Base-by-base conservation (phyloP, 2,888 invertebrate genomes). In the Subacronicta megacephala region DNA sequence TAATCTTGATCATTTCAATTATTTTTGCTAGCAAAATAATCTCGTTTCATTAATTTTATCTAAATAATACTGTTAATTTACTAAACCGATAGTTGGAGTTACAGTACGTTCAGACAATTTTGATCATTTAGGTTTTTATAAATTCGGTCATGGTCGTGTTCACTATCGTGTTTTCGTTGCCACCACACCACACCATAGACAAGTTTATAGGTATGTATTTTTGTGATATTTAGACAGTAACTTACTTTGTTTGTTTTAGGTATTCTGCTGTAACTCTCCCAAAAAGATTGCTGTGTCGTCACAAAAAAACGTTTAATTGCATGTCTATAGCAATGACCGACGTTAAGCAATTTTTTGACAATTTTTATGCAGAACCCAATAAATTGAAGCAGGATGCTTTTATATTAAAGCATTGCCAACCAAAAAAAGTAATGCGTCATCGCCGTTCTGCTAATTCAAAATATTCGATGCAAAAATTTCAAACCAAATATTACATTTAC, bases 401-500 rank as follows among this genome's bases (percentile, higher is more conserved):
- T 46, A 41, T 51, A 12, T 42, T 57, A 57, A 57, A 51, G 36
- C 50, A 51, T 17, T 57, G 50, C 45, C 23, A 12, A 36, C 40
- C 44, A 20, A 20, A 20, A 20, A 20, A 20, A 20, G 18, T 18
- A 15, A 4, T 13, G 31, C 15, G 49, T 50, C 44, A 35, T 50
- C 56, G 49, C 20, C 56, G 43, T 56, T 15, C 38, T 44, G 40
- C 20, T 44, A 50, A n/a, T 20, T 12, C 29, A 44, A 44, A 53
- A 40, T 44, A 46, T 41, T n/a, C 58, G 42, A 37, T 40, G 13
- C 49, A 58, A 56, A 55, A 37, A 35, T 66, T 41, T 36, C 58
- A 35, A 23, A 44, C 57, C 42, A 59, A 57, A 33, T 51, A 31
- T 55, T 52, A 47, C 54, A 62, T 61, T 54, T 62, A 65, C 36